Base-by-base conservation (phyloP, 2,888 invertebrate species). In the Pycnomerus fuliginosus region DNA sequence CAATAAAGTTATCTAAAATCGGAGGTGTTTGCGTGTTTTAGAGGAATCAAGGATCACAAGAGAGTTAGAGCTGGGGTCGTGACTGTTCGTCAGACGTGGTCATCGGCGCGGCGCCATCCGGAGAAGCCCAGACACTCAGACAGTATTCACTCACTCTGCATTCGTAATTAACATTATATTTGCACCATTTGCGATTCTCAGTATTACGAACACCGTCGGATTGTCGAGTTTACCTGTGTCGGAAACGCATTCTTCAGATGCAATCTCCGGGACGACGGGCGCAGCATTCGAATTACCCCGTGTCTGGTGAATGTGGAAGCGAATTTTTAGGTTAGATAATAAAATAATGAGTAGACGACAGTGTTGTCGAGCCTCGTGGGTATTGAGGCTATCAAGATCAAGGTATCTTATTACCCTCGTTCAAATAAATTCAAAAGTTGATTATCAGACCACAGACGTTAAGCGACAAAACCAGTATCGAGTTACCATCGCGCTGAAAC, bases 91-190 rank as follows among this genome's bases (percentile, higher is more conserved):
- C 45, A 40, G 50, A 54, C 54, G 45, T 44, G 49, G 50, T 52
- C 47, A 46, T 42, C 50, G 57, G 56, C 56, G 55, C 50, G 57
- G 56, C 56, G 55, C 57, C 57, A 55, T 56, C 56, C 52, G 53
- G 51, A 50, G n/a, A n/a, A n/a, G n/a, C n/a, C n/a, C n/a, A 47
- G 44, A 47, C 40, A 20, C 36, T 43, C 51, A 53, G 55, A 55
- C 55, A 54, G 35, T 49, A 37, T 43, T 50, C 38, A 52, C 48
- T 48, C 51, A 46, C 49, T 50, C 48, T 55, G 55, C 53, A 53
- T 57, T 40, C 55, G 52, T 55, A 60, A 60, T 60, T 56, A 54
- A 50, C 54, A 52, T 52, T 49, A 53, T 51, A 58, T 58, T 60
- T 56, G 50, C 50, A 55, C 56, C 43, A 52, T 52, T 52, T 54